phyloP scores from a whole-genome alignment of 1,140 invertebrate genomes.

The Hydropsyche tenuis region DNA sequence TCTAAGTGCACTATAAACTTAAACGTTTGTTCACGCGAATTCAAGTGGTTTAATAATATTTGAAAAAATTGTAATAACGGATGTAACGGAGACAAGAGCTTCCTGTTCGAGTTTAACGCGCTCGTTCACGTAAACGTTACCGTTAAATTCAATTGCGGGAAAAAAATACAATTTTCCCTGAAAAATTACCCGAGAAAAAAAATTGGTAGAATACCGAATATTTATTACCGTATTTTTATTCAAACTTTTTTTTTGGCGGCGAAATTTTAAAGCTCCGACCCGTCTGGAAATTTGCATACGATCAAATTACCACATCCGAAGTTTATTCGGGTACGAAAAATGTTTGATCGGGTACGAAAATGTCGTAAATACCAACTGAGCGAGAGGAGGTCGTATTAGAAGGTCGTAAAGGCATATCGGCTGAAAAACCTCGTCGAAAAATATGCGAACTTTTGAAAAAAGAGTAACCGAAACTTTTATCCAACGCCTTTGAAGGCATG shows the following conservation, averaged over 20 bases:
- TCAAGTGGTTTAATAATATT: constrained; percentile 5
- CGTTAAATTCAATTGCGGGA: background rate
- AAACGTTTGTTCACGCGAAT: background rate
- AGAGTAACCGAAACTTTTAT: too few relatives aligned
- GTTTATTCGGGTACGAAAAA: constrained; percentile 3
- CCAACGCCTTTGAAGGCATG: too few relatives aligned
- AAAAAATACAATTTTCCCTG: too few relatives aligned
- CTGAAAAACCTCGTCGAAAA: too few relatives aligned
- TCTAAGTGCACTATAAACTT: constrained; percentile 20
- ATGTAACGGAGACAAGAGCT: constrained; percentile 24
- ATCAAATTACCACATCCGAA: constrained; percentile 3
- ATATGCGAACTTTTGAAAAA: too few relatives aligned
- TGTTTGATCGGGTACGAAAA: background rate
- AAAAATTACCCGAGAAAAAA: background rate
- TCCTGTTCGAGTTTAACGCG: constrained; percentile 20
- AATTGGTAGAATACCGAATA: background rate
- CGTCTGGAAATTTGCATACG: constrained; percentile 14
- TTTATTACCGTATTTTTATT: background rate
- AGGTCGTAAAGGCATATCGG: background rate
- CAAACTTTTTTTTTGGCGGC: background rate
- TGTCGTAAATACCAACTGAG: background rate
- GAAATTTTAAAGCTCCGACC: background rate
- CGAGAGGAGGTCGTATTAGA: background rate
- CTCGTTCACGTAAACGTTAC: constrained; percentile 20
- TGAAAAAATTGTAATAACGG: constrained; percentile 20